Evolutionary conservation across 2,797 vertebrate species (phyloP).

Genomic region (Danionella dracula): DNA sequence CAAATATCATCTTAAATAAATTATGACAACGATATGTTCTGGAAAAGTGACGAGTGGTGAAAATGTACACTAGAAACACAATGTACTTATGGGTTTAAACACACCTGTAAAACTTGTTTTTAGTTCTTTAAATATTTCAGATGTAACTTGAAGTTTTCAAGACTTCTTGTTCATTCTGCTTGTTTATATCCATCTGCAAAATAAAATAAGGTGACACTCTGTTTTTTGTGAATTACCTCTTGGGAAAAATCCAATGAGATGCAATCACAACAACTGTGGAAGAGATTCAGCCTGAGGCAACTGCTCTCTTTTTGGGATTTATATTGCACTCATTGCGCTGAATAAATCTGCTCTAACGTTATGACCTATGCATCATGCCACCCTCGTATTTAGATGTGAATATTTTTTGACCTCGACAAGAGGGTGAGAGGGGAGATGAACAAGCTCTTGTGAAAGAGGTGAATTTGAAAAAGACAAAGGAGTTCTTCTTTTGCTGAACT

Average conservation of each 20-base stretch:
- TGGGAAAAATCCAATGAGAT: constrained; percentile 27
- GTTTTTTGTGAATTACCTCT: constrained; percentile 69
- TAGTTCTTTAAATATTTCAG: not conserved
- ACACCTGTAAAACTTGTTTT: not conserved
- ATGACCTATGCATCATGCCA: constrained; percentile 34
- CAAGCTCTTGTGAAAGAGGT: constrained; percentile 19
- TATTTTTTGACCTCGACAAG: constrained; percentile 8
- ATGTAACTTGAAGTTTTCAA: too few species aligned
- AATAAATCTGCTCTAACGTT: constrained; percentile 43
- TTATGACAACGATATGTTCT: too few species aligned
- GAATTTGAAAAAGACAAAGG: constrained; percentile 40
- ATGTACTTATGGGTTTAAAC: too few species aligned
- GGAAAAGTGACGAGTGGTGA: too few species aligned
- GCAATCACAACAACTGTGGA: constrained; percentile 39
- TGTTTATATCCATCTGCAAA: constrained; percentile 71
- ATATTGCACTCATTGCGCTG: constrained; percentile 5
- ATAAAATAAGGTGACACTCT: constrained; percentile 66
- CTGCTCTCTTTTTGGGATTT: constrained; percentile 19
- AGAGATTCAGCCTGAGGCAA: constrained; percentile 37
- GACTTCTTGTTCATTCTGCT: too few species aligned
- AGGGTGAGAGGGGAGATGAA: constrained; percentile 23
- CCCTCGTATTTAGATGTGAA: constrained; percentile 28
- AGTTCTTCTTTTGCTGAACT: constrained; percentile 21
- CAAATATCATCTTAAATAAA: too few species aligned
- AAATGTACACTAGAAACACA: too few species aligned